Evolutionary conservation across 1,140 invertebrate species (phyloP).

Genomic region (Pararge aegeria): DNA sequence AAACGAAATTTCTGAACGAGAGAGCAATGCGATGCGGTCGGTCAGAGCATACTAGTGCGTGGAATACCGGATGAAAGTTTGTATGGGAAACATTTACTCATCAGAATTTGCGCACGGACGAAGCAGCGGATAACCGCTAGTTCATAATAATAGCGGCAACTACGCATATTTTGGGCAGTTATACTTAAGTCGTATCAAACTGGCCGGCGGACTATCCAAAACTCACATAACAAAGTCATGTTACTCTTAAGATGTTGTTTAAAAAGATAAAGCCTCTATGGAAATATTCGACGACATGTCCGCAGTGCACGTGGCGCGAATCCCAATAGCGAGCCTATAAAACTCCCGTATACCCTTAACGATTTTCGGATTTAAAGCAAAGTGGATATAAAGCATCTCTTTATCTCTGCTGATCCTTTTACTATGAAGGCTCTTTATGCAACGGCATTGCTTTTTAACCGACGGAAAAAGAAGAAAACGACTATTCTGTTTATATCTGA

Average conservation of each 20-base stretch:
- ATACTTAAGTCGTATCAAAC: neutral
- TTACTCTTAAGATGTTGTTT: neutral
- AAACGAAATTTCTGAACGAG: too few species aligned
- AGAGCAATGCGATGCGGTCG: too few species aligned
- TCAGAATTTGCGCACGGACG: too few species aligned
- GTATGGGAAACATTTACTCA: too few species aligned
- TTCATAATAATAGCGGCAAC: too few species aligned
- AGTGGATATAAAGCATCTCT: slow-evolving; percentile 9
- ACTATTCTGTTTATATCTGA: neutral
- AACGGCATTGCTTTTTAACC: neutral
- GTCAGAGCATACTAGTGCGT: too few species aligned
- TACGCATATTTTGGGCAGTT: too few species aligned
- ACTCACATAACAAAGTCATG: neutral
- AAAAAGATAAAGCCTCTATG: neutral
- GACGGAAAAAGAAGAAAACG: neutral
- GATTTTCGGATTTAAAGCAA: slow-evolving; percentile 8
- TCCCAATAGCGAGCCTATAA: slow-evolving; percentile 15
- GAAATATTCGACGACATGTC: neutral
- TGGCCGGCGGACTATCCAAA: neutral
- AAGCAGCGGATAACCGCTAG: too few species aligned
- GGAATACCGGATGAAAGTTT: too few species aligned
- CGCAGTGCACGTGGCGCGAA: slow-evolving; percentile 5
- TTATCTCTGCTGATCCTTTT: neutral
- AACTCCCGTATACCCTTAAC: slow-evolving; percentile 8
- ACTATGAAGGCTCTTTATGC: neutral